These are phyloP conservation scores for Hypselothyrea guttata DNA, from an alignment of 2,888 invertebrate genomes.

Conservation along the genomic window DNA sequence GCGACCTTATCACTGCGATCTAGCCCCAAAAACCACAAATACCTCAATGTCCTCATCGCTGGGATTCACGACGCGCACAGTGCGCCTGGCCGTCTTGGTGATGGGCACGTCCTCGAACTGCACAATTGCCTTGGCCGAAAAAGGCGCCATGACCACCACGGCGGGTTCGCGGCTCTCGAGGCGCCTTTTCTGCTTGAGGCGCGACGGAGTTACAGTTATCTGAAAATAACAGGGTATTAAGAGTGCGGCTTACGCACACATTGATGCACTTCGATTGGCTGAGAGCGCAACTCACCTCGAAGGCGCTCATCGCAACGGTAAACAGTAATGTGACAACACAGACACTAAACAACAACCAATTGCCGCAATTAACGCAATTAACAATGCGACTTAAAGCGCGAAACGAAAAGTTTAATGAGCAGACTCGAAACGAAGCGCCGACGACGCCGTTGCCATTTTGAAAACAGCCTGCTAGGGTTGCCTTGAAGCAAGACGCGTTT, in stretches of 20 bases:
- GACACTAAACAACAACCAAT: constrained; percentile 12
- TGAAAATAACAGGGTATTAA: constrained; percentile 38
- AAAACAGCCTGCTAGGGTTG: constrained; percentile 41
- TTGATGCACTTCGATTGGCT: constrained; percentile 4
- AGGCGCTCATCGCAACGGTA: constrained; percentile 79
- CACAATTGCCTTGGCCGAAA: constrained; percentile 86
- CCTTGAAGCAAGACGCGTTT: constrained; percentile 9
- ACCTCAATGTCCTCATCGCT: constrained; percentile 82
- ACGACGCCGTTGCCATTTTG: constrained; percentile 57
- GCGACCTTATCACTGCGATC: constrained; percentile 23
- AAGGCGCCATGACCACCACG: constrained; percentile 85
- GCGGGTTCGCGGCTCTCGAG: constrained; percentile 81
- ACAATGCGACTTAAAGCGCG: constrained; percentile 19
- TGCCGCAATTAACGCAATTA: constrained; percentile 41
- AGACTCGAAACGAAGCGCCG: constrained; percentile 41
- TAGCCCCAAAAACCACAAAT: too few relatives aligned
- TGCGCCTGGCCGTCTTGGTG: constrained; percentile 84
- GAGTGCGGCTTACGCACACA: neutral
- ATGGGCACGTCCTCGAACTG: constrained; percentile 87
- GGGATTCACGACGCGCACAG: constrained; percentile 85
- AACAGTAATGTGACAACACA: constrained; percentile 5
- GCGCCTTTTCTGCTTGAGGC: constrained; percentile 75
- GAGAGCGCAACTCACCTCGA: constrained; percentile 72
- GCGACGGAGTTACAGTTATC: constrained; percentile 81
- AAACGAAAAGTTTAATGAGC: constrained; percentile 31